Percentiles rank a stretch among this genome's conserved stretches.
phyloP scores from a whole-genome alignment of 2,888 invertebrate species.

The Synanthedon formicaeformis region DNA sequence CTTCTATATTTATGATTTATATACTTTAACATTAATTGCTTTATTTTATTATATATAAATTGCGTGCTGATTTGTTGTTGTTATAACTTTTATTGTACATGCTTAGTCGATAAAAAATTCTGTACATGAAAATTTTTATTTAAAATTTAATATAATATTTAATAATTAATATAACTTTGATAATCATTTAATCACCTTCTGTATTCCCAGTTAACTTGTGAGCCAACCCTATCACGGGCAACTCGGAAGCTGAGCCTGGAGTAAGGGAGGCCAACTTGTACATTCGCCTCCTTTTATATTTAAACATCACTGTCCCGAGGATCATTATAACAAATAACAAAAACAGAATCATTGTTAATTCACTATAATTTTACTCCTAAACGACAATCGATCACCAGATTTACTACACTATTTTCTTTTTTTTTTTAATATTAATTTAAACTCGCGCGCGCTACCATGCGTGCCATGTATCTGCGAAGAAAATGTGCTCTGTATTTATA shows the following conservation, averaged over 20 bases:
- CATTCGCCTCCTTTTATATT: conserved; percentile 35
- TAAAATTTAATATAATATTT: no score
- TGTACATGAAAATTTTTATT: no score
- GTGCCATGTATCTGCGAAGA: conserved; percentile 7
- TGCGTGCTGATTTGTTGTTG: no score
- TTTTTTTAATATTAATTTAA: not conserved
- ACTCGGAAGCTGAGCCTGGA: conserved; percentile 15
- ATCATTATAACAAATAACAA: conserved; percentile 20
- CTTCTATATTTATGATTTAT: no score
- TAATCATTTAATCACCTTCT: conserved; percentile 24
- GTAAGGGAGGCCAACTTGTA: conserved; percentile 31
- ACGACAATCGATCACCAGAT: not conserved
- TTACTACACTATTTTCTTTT: not conserved
- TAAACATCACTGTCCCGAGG: conserved; percentile 26
- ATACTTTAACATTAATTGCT: no score
- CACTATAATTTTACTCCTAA: not conserved
- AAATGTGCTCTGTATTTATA: conserved; percentile 10
- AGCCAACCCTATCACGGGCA: conserved; percentile 39
- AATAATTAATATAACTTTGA: no score
- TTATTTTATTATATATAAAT: no score
- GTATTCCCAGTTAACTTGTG: conserved; percentile 30
- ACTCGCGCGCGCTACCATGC: conserved; percentile 6
- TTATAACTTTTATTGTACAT: no score
- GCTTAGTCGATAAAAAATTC: no score
- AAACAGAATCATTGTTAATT: conserved; percentile 28